Evolutionary conservation across 2,113 vertebrate genomes (phyloP).

Genomic region (Felis catus): F.catus_Fca126_mat1.0 CM031415.1:185866001-185866500

Average conservation of each 20-base stretch:
- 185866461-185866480: background rate
- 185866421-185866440: background rate
- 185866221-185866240: background rate
- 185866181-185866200: background rate
- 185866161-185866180: background rate
- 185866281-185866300: background rate
- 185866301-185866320: background rate
- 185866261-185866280: background rate
- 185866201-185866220: background rate
- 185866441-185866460: background rate
- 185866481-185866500: background rate
- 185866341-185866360: background rate
- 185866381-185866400: background rate
- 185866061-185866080: background rate
- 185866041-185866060: background rate
- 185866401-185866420: slow-evolving; percentile 19
- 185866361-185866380: background rate
- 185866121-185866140: background rate
- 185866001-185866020: background rate
- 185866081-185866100: background rate
- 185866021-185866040: background rate
- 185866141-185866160: background rate
- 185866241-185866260: background rate
- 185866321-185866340: background rate
- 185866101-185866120: background rate